Evolutionary conservation across 1,140 invertebrate species (phyloP).

Genomic region (Chironomus tepperi): DNA sequence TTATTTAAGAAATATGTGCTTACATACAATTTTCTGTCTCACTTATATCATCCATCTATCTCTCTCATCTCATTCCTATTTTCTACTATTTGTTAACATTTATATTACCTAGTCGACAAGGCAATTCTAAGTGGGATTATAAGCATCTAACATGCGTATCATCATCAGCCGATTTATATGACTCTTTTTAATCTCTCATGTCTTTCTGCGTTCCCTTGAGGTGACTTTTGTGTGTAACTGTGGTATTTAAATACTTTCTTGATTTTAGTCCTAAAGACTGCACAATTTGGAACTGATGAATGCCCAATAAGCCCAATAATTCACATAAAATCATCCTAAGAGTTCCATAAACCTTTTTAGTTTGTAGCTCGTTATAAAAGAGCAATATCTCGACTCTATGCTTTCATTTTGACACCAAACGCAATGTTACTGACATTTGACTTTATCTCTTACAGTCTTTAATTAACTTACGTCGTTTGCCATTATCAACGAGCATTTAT

Average conservation of each 20-base stretch:
- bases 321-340: too few relatives aligned
- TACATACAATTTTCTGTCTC: too few relatives aligned
- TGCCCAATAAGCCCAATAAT: too few relatives aligned
- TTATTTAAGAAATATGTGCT: too few relatives aligned
- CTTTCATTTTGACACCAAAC: neutral
- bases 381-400: too few relatives aligned
- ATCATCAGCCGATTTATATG: constrained; percentile 8
- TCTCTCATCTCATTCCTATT: neutral
- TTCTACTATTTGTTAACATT: constrained; percentile 9
- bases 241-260: too few relatives aligned
- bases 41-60: neutral
- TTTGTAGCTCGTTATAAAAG: too few relatives aligned
- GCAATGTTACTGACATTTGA: constrained; percentile 4
- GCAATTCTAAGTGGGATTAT: constrained; percentile 18
- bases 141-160: constrained; percentile 3
- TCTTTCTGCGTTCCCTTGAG: neutral
- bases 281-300: too few relatives aligned
- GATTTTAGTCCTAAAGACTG: too few relatives aligned
- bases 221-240: too few relatives aligned
- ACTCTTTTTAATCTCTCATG: neutral
- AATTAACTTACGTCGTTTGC: constrained; percentile 18
- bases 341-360: too few relatives aligned
- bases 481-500: constrained; percentile 18
- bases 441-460: constrained; percentile 20
- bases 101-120: constrained; percentile 7